Evolutionary conservation across 1,140 invertebrate genomes (phyloP), one percentile per base, ranked within the genome.

Genomic region (Pseudomyrmex flavicornis): DNA sequence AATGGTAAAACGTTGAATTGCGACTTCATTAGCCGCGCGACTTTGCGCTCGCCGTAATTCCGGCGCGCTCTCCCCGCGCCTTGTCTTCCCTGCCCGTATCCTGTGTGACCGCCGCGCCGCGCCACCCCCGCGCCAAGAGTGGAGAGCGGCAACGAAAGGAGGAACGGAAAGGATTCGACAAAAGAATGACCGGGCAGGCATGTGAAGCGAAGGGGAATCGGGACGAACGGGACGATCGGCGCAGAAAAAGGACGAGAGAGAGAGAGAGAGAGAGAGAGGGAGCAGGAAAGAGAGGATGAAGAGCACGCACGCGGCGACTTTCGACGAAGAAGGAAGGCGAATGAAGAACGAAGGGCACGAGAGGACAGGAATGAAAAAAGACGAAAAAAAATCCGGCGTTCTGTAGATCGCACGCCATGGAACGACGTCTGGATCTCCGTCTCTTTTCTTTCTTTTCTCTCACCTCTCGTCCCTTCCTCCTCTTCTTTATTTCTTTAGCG

Each of bases 371-470:
- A 93, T 91, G 90, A 91, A 92, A 90, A 91, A 89, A 87, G 75
- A 83, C 85, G 80, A 83, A 89, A 91, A 91, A 92, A 92, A 91
- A 92, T 92, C 83, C 85, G 85, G 82, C 85, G 91, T 88, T 91
- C 91, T 90, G 87, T 83, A 89, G 89, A 92, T 93, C 91, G 91
- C 91, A 90, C 90, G 89, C 89, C 90, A 90, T 85, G 85, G 82
- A 73, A 91, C 87, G 86, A 83, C 73, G 84, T 82, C 66, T 86
- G 82, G 68, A 35, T 61, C 62, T 56, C 85, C 72, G 61, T 68
- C 72, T 35, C 46, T 50, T 26, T 59, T 54, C 46, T 48, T 65
- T 58, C 68, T 58, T 80, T 82, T 77, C 63, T 50, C 68, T 35
- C 44, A 54, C n/a, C 54, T 72, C 66, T 80, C 66, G 76, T 63